A percentile compares a stretch with the other conserved stretches of the same genome.
These are phyloP conservation scores for Plutomurus gul DNA, from an alignment of 1,140 invertebrate genomes.

Conservation along the genomic window DNA sequence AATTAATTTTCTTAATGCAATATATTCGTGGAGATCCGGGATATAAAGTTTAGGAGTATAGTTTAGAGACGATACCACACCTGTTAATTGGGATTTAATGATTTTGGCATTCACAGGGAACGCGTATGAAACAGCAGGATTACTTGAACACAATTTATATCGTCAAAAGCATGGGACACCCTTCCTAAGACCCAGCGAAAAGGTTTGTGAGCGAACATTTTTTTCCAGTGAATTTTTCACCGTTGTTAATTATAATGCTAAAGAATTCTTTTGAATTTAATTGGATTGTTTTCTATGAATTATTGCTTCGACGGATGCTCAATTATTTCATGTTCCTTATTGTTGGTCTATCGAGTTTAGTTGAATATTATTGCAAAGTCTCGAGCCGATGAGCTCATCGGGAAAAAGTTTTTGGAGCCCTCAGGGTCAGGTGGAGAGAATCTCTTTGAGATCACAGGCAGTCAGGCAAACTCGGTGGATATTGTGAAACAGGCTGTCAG, in stretches of 20 bases:
- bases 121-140: background rate
- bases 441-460: constrained; percentile 34
- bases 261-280: background rate
- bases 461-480: background rate
- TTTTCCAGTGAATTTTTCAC: too few relatives aligned
- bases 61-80: too few relatives aligned
- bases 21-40: too few relatives aligned
- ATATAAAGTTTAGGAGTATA: too few relatives aligned
- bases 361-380: constrained; percentile 38
- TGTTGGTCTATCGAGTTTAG: background rate
- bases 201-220: too few relatives aligned
- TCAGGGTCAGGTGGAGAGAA: constrained; percentile 35
- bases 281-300: background rate
- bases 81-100: too few relatives aligned
- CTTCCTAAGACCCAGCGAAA: background rate
- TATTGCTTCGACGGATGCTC: too few relatives aligned
- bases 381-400: constrained; percentile 38
- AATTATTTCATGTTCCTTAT: background rate
- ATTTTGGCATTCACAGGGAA: background rate
- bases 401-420: background rate
- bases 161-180: background rate
- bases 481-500: constrained; percentile 38
- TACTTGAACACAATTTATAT: background rate
- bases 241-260: too few relatives aligned
- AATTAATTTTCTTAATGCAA: too few relatives aligned